A percentile compares a stretch with the other conserved stretches of the same genome.
phyloP scores from a whole-genome alignment of 2,113 vertebrate species.

The Malurus elegans region DNA sequence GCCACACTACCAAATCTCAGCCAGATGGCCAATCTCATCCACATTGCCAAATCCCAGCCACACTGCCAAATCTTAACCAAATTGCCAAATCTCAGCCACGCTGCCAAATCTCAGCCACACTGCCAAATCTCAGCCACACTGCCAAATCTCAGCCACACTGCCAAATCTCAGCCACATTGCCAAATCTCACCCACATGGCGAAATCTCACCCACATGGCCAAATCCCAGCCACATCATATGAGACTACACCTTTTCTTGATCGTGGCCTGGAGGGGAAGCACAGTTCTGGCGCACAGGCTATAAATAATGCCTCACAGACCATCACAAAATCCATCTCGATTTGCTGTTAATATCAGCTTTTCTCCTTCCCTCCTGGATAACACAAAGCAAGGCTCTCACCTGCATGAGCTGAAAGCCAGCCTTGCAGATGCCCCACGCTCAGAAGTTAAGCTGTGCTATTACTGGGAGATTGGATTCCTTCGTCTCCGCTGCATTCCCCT shows the following conservation, averaged over 20 bases:
- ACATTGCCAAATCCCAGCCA: too few relatives aligned
- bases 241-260: not conserved
- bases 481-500: not conserved
- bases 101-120: too few relatives aligned
- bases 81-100: too few relatives aligned
- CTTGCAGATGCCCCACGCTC: not conserved
- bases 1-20: too few relatives aligned
- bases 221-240: too few relatives aligned
- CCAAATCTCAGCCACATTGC: too few relatives aligned
- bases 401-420: not conserved
- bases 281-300: not conserved
- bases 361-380: not conserved
- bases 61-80: too few relatives aligned
- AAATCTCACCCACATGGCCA: too few relatives aligned
- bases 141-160: too few relatives aligned
- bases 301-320: not conserved
- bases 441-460: not conserved
- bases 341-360: not conserved
- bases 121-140: too few relatives aligned
- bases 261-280: not conserved
- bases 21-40: too few relatives aligned
- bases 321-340: not conserved
- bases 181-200: too few relatives aligned
- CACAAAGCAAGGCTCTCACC: not conserved
- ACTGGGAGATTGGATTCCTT: not conserved